phyloP scores from a whole-genome alignment of 1,140 invertebrate genomes.

The Bombus pascuorum region DNA sequence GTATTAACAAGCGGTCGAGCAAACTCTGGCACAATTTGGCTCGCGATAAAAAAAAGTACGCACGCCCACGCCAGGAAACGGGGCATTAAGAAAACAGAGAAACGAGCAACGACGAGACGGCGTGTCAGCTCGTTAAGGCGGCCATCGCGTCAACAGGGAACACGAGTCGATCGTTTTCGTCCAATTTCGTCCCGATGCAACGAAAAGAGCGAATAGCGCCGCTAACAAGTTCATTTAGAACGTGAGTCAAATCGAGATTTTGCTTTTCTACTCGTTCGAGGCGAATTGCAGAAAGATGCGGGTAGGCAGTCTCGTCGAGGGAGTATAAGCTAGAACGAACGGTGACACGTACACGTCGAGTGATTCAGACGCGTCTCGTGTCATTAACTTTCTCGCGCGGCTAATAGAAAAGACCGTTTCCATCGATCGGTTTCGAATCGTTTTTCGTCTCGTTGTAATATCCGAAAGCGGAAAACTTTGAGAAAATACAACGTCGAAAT shows the following conservation, averaged over 20 bases:
- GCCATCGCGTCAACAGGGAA: not conserved
- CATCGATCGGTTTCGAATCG: slow-evolving; percentile 4
- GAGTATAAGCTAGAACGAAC: slow-evolving; percentile 3
- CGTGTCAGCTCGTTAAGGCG: not conserved
- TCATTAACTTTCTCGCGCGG: slow-evolving; percentile 24
- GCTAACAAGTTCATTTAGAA: not conserved
- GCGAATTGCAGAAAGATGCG: no score
- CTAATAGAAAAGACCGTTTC: slow-evolving; percentile 16
- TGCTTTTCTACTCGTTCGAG: no score
- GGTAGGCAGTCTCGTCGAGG: not conserved
- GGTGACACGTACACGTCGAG: not conserved
- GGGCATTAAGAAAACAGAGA: not conserved
- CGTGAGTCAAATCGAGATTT: no score
- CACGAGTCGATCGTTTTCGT: not conserved
- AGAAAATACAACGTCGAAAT: not conserved
- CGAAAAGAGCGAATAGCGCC: not conserved
- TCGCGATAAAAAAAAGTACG: not conserved
- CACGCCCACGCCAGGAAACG: not conserved
- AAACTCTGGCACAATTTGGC: not conserved
- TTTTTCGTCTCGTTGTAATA: not conserved
- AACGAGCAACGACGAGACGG: slow-evolving; percentile 15
- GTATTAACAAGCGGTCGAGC: not conserved
- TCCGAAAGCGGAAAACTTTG: not conserved
- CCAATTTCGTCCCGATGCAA: not conserved
- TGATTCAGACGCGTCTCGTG: not conserved